Evolutionary conservation across 1,140 invertebrate species (phyloP), one percentile per base, ranked within the genome.

Genomic region (Maniola jurtina): DNA sequence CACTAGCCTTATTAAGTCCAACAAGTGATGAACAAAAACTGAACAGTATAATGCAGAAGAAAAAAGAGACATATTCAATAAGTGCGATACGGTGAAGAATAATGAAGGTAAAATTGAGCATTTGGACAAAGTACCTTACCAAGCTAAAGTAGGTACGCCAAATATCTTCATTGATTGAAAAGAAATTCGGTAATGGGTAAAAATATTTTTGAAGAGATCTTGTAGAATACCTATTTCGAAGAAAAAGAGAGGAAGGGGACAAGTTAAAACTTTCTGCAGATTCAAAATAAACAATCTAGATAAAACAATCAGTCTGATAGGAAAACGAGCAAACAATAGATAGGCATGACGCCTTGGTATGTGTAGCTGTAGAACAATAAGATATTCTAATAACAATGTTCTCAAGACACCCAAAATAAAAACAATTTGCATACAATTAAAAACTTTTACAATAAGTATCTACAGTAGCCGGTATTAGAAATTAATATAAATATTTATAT

Each of bases 381-480:
- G 58, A 66, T 5, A 15, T 16, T 15, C n/a, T 57, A 25, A 57
- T 57, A 57, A 55, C 33, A 60, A 66, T 66, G 61, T 48, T 38
- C 36, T 33, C 56, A 34, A 52, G 50, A 56, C 13, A 16, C 52
- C 35, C 40, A 56, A 63, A 55, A 54, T 56, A 34, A 61, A 9
- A 56, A 54, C 0, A 61, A 66, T 66, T 66, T 47, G 48, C 64
- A 61, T 66, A 66, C 58, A 66, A 66, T 66, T 60, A 60, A 14
- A 55, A 48, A 48, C 52, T 67, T 57, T 57, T 50, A 61, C 48
- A 58, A 10, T 38, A 50, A 13, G 35, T 13, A 52, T 6, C 13
- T 16, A 10, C 16, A 52, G 2, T 14, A 25, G 6, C 38, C 10
- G 10, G 10, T 9, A 40, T 52, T 33, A 2, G 8, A 52, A 52